Percentiles rank a stretch among this genome's conserved stretches.
These are phyloP conservation scores for Cairina moschata DNA, from an alignment of 2,113 vertebrate genomes.

Conservation along the genomic window DNA sequence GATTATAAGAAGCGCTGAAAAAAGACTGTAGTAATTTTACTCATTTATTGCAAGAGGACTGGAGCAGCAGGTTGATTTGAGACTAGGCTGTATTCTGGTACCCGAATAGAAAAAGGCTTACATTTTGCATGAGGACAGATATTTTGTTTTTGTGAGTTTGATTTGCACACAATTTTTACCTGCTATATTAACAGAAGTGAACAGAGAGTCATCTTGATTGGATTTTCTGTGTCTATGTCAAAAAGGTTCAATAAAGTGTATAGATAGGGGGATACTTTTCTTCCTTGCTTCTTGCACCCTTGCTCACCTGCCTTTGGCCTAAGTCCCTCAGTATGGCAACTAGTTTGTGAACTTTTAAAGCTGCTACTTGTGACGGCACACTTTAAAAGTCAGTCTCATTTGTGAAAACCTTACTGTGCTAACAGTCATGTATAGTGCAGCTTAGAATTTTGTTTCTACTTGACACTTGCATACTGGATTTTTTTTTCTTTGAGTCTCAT, in stretches of 20 bases:
- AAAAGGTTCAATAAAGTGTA: background rate
- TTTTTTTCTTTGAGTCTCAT: background rate
- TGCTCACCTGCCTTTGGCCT: background rate
- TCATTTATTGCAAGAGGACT: background rate
- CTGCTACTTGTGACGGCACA: background rate
- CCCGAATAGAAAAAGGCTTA: background rate
- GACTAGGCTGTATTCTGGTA: background rate
- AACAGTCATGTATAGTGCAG: background rate
- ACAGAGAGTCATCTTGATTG: background rate
- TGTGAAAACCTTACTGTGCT: background rate
- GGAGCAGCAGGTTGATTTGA: background rate
- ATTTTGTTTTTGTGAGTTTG: background rate
- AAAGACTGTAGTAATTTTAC: background rate
- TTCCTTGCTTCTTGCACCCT: background rate
- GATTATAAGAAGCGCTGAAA: background rate
- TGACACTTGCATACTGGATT: background rate
- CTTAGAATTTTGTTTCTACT: background rate
- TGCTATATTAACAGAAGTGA: background rate
- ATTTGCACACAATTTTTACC: background rate
- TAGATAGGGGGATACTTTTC: background rate
- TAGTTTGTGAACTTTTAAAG: too few species aligned
- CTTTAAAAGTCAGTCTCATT: background rate
- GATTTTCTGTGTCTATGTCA: background rate
- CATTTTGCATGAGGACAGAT: background rate
- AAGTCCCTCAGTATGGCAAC: background rate